Percentiles rank a stretch among this genome's conserved stretches.
Conservation (phyloP, 2,113 vertebrate species). For the Pseudolaguvia tuberculata region DNA sequence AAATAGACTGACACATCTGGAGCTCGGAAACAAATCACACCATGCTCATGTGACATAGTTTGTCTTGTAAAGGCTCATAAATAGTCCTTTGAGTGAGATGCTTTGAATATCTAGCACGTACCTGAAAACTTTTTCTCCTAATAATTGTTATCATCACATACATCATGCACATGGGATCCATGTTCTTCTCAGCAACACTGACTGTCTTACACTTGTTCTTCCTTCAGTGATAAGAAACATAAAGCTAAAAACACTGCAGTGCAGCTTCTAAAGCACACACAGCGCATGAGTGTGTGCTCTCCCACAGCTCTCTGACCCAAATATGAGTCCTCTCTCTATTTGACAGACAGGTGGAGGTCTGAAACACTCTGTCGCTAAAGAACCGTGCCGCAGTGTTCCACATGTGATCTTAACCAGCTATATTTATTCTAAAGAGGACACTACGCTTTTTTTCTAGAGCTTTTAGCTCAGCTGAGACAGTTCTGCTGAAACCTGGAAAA, state of each 20-base stretch:
- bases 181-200: not conserved
- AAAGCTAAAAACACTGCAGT: slow-evolving; percentile 19
- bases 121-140: not conserved
- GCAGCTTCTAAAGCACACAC: slow-evolving; percentile 27
- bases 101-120: not conserved
- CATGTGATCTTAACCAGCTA: slow-evolving; percentile 58
- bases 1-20: not conserved
- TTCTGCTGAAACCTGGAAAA: slow-evolving; percentile 49
- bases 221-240: not conserved
- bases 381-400: slow-evolving; percentile 52
- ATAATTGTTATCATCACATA: not conserved
- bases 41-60: not conserved
- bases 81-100: not conserved
- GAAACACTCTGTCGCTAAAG: slow-evolving; percentile 49
- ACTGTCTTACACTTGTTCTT: not conserved
- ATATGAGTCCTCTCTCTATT: slow-evolving; percentile 56
- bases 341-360: slow-evolving; percentile 57
- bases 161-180: not conserved
- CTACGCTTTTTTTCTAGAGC: slow-evolving; percentile 49
- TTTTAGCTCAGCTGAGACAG: slow-evolving; percentile 47
- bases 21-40: slow-evolving; percentile 4
- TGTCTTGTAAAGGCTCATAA: not conserved
- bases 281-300: slow-evolving; percentile 24
- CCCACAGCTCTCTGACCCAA: slow-evolving; percentile 65
- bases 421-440: slow-evolving; percentile 64